Base-by-base conservation (phyloP, 2,888 invertebrate genomes). In the Agonopterix subpropinquella region DNA sequence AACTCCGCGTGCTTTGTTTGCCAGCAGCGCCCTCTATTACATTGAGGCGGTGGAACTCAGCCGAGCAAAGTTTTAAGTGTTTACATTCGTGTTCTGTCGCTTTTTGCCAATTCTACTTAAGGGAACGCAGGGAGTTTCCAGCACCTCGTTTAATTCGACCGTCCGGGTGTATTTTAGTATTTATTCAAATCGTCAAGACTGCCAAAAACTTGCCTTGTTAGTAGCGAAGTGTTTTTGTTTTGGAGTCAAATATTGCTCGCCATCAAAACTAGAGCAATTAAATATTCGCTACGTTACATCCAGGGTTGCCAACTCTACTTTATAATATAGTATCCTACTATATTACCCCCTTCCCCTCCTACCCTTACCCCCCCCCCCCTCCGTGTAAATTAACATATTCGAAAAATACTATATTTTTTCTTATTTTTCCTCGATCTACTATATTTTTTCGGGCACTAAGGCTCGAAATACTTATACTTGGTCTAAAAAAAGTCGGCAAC, bases 61-160 rank as follows among this genome's bases (percentile, higher is more conserved):
- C 67, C 61, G 75, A 73, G 77, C 67, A 80, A 85, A 85, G 80
- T 86, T 85, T 86, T 82, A 84, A 86, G 85, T 86, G 84, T 84
- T 86, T 86, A 84, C 80, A 83, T 82, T 86, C 76, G 77, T 78
- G 82, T 82, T 81, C 79, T 77, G 81, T 78, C 77, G 83, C 84
- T 83, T 84, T 85, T 85, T 84, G 80, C 82, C 80, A 78, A 85
- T 80, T 80, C 75, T 75, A 77, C 74, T 79, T 81, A 82, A 84
- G 73, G 80, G 71, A 71, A 80, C 74, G 74, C 71, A 69, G 74
- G 59, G 71, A 80, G 76, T 73, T 78, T 70, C 66, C 73, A 68
- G 69, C 75, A 77, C 76, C 77, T 73, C 77, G 72, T 79, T 83
- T 81, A 81, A 84, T 84, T 83, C 72, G 70, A 11, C 42, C 11